Base-by-base conservation (phyloP, 2,113 vertebrate genomes). In the Apistogramma diplotaenia region DNA sequence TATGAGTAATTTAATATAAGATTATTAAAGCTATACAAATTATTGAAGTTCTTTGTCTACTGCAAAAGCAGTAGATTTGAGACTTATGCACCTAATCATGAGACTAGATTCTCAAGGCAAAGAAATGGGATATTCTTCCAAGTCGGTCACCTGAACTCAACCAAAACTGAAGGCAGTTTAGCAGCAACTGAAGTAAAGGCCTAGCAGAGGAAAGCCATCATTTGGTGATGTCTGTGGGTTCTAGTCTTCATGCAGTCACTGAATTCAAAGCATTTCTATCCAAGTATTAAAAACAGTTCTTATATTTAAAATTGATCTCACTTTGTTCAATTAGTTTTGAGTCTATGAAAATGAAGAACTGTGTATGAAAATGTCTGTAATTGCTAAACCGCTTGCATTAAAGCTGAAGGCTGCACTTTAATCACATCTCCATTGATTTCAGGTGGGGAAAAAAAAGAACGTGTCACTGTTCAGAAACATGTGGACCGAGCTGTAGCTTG, bases 131-230 rank as follows among this genome's bases (percentile, higher is more conserved):
- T 40, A 40, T 40, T 40, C 37, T 11, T 40, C 3, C 33, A 9
- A 35, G 8, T 35, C 37, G 12, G 10, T 37, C 35, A 37, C 37
- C 9, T 40, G 10, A 35, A 9, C 8, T 2, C 35, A 35, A 31
- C 31, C 33, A 35, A 35, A 35, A 35, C 33, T 35, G 33, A 35
- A 9, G 33, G 33, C 33, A 35, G 33, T 8, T 33, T 8, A 33
- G 61, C 61, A 67, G 61, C 61, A 67, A 46, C 61, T 67, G 37
- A 65, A 43, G 61, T 46, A 65, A 65, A 65, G 21, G 15, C 61
- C 61, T 18, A 33, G 10, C 10, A 67, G 15, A 67, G 21, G 15
- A 46, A 40, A 11, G 37, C 18, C 37, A 43, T 12, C 21, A 43
- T 43, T 65, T 65, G 8, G 61, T 43, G 35, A 43, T 23, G 21